phyloP scores from a whole-genome alignment of 2,797 vertebrate genomes.

The Myiotriccus ornatus region DNA sequence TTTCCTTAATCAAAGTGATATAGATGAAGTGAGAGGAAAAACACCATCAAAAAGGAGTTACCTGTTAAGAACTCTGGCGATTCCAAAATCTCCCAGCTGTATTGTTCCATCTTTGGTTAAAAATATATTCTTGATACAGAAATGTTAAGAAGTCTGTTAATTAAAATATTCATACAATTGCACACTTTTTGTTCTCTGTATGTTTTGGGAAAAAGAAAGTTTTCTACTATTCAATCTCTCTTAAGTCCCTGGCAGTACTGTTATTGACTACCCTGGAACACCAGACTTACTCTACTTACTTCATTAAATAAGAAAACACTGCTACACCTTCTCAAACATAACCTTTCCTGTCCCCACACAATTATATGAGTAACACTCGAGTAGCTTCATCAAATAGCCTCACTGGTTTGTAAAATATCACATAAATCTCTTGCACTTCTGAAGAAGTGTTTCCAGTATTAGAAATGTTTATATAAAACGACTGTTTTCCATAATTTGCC shows the following conservation, averaged over 20 bases:
- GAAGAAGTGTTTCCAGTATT: neutral
- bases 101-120: constrained; percentile 94
- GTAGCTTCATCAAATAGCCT: neutral
- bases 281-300: neutral
- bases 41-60: constrained; percentile 53
- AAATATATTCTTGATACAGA: constrained; percentile 89
- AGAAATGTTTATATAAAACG: neutral
- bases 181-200: neutral
- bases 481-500: neutral
- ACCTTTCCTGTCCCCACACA: neutral
- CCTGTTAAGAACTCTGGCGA: constrained; percentile 96
- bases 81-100: constrained; percentile 97
- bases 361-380: neutral
- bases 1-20: neutral
- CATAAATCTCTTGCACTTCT: neutral
- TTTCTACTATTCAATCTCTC: neutral
- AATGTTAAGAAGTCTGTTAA: constrained; percentile 52
- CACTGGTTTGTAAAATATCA: neutral
- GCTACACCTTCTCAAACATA: neutral
- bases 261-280: neutral
- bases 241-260: neutral
- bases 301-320: neutral
- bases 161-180: constrained; percentile 27
- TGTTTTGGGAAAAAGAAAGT: neutral
- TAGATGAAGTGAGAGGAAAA: neutral